phyloP scores from a whole-genome alignment of 2,113 vertebrate species.

The Peromyscus leucopus region DNA sequence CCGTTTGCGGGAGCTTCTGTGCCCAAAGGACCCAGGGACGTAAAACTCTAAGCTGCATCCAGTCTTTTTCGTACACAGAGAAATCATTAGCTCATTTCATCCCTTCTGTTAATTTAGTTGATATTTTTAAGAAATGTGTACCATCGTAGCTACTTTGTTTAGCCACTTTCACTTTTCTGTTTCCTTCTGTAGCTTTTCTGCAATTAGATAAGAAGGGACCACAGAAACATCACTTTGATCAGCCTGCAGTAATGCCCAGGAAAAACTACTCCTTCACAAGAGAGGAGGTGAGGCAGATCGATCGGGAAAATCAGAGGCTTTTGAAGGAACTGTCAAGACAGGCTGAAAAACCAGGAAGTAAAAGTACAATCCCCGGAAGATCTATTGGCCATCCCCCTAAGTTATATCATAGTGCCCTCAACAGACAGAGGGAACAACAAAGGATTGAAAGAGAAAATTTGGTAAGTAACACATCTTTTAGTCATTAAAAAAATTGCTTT shows the following conservation, averaged over 20 bases:
- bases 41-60: not conserved
- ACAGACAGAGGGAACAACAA: constrained; percentile 94
- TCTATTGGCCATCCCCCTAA: constrained; percentile 71
- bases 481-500: constrained; percentile 19
- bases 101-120: constrained; percentile 1
- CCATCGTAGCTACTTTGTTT: constrained; percentile 14
- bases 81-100: not conserved
- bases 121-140: not conserved
- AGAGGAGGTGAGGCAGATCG: constrained; percentile 93
- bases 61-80: not conserved
- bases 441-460: constrained; percentile 96
- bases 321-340: constrained; percentile 91
- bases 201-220: constrained; percentile 88
- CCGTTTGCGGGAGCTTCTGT: not conserved
- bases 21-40: not conserved
- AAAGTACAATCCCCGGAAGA: constrained; percentile 81
- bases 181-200: constrained; percentile 89
- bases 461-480: constrained; percentile 87
- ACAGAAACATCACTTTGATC: constrained; percentile 84
- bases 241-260: constrained; percentile 82
- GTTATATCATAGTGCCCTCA: constrained; percentile 92
- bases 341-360: constrained; percentile 84
- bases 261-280: constrained; percentile 96
- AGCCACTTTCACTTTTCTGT: constrained; percentile 54
- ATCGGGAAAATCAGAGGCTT: constrained; percentile 95